phyloP scores from a whole-genome alignment of 2,888 invertebrate genomes.

The Tetragonula carbonaria region DNA sequence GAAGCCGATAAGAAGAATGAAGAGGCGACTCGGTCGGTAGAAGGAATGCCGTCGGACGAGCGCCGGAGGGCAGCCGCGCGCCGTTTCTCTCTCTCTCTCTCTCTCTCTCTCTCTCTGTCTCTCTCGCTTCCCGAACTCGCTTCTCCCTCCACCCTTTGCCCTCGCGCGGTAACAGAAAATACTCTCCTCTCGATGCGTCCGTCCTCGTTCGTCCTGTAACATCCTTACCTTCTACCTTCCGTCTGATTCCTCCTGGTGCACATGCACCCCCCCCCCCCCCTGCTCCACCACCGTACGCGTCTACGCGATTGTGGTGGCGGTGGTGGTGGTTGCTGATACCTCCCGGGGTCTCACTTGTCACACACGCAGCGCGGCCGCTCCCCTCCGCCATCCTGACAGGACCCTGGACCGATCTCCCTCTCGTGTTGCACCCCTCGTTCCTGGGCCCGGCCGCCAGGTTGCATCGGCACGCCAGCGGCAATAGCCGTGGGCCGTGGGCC shows the following conservation, averaged over 20 bases:
- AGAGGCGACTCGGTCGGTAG: constrained; percentile 73
- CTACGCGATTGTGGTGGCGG: constrained; percentile 50
- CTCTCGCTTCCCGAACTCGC: constrained; percentile 65
- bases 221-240: constrained; percentile 27
- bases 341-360: constrained; percentile 77
- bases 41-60: constrained; percentile 84
- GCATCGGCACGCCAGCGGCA: constrained; percentile 72
- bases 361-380: constrained; percentile 66
- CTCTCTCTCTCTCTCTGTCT: constrained; percentile 11
- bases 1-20: constrained; percentile 74
- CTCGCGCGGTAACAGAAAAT: constrained; percentile 62
- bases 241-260: constrained; percentile 42
- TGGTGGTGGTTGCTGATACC: constrained; percentile 65
- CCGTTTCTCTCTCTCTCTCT: constrained; percentile 64
- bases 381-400: constrained; percentile 11
- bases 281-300: constrained; percentile 47
- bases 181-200: constrained; percentile 33
- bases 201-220: constrained; percentile 12
- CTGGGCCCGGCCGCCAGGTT: constrained; percentile 52
- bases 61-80: constrained; percentile 81
- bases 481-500: constrained; percentile 76
- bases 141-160: constrained; percentile 60
- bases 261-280: constrained; percentile 4
- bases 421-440: constrained; percentile 40
- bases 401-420: constrained; percentile 12